Evolutionary conservation across 2,113 vertebrate genomes (phyloP).

Genomic region (Caloenas nicobarica): DNA sequence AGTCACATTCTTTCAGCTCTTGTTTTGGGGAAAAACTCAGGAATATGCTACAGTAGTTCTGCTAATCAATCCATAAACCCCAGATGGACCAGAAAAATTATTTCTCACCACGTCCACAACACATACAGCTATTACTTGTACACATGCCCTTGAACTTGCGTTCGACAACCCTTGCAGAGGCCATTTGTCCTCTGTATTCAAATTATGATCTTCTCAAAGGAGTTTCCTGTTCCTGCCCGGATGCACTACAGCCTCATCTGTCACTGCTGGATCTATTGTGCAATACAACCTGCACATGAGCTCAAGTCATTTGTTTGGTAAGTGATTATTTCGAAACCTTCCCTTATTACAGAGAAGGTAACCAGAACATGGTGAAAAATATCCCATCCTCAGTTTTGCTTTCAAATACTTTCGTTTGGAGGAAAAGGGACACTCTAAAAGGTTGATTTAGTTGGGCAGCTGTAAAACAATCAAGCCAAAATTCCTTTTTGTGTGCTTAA

Average conservation of each 20-base stretch:
- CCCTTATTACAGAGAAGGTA: not conserved
- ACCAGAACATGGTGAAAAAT: not conserved
- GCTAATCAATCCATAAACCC: not conserved
- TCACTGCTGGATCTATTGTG: not conserved
- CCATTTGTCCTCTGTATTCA: not conserved
- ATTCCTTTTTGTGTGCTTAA: not conserved
- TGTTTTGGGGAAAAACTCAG: not conserved
- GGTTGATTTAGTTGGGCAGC: not conserved
- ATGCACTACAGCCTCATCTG: not conserved
- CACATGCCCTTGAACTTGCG: not conserved
- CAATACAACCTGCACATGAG: rapidly evolving
- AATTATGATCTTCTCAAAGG: not conserved
- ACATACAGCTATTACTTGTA: not conserved
- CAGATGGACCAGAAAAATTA: not conserved
- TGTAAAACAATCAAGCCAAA: not conserved
- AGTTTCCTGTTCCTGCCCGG: not conserved
- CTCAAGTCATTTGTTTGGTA: not conserved
- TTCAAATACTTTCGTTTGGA: not conserved
- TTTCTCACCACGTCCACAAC: not conserved
- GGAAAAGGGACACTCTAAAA: not conserved
- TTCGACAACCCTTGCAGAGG: not conserved
- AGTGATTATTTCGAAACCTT: not conserved
- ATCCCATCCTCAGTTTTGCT: not conserved
- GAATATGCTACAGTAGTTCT: not conserved
- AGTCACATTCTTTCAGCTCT: not conserved